phyloP scores from a whole-genome alignment of 1,140 invertebrate genomes.

The Bombus ignitus region DNA sequence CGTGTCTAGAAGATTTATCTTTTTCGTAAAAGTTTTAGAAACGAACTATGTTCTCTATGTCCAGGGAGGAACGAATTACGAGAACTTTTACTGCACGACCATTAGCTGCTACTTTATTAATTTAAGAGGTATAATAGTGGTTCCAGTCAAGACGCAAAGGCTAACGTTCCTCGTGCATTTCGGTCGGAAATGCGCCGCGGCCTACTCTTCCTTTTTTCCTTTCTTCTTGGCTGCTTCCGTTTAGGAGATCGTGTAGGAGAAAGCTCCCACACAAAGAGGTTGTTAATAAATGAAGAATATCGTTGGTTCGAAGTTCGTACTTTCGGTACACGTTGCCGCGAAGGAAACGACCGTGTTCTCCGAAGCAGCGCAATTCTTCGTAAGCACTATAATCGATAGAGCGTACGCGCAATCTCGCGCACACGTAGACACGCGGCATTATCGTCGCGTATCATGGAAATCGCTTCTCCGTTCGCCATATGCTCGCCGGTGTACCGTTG shows the following conservation, averaged over 20 bases:
- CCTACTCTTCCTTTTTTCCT: neutral
- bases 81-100: conserved; percentile 63
- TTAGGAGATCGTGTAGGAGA: conserved; percentile 4
- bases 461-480: conserved; percentile 57
- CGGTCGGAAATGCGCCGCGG: neutral
- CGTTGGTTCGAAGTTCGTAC: neutral
- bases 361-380: neutral
- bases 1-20: neutral
- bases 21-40: conserved; percentile 6
- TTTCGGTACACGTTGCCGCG: neutral
- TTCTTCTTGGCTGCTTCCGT: conserved; percentile 40
- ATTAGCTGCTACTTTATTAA: conserved; percentile 76
- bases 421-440: conserved; percentile 1
- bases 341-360: neutral
- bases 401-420: conserved; percentile 34
- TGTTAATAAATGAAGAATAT: conserved; percentile 4
- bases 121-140: conserved; percentile 74
- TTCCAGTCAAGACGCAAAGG: conserved; percentile 52
- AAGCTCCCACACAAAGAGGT: neutral
- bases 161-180: conserved; percentile 60
- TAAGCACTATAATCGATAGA: neutral
- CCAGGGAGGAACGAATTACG: conserved; percentile 14
- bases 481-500: conserved; percentile 53
- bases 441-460: conserved; percentile 59
- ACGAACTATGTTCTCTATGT: conserved; percentile 7